Evolutionary conservation across 92 coral and sea anemone species (phyloP).

Genomic region (Virgularia gustaviana): DNA sequence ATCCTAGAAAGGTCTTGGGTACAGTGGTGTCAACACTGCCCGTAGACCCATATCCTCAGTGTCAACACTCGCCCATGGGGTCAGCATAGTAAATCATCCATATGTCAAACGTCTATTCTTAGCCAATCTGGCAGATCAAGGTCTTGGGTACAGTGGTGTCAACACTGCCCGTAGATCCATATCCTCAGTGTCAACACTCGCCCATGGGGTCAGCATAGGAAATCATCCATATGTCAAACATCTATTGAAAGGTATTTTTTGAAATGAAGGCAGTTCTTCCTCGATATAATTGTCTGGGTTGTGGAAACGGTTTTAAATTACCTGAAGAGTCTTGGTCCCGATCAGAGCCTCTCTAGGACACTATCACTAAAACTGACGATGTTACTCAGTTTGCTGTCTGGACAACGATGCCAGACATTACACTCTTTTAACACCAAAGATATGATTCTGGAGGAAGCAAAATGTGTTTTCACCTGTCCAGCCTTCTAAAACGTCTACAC

Average conservation of each 20-base stretch:
- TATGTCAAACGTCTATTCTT: constrained; percentile 7
- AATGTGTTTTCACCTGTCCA: constrained; percentile 40
- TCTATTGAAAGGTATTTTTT: constrained; percentile 7
- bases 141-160: constrained; percentile 39
- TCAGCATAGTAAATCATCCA: background rate
- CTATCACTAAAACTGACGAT: background rate
- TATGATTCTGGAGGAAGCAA: constrained; percentile 37
- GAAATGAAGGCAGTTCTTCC: constrained; percentile 24
- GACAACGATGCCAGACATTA: constrained; percentile 62
- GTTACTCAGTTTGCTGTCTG: constrained; percentile 54
- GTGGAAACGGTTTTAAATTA: constrained; percentile 4
- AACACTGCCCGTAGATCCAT: constrained; percentile 46
- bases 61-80: background rate
- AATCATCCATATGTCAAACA: constrained; percentile 8
- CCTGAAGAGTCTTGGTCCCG: background rate
- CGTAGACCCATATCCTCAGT: constrained; percentile 35
- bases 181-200: constrained; percentile 8
- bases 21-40: constrained; percentile 45
- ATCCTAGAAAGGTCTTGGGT: constrained; percentile 36
- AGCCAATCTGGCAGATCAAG: no score
- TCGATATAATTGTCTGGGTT: constrained; percentile 19
- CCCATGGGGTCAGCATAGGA: background rate
- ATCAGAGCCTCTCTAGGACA: constrained; percentile 7
- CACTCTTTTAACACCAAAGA: constrained; percentile 22
- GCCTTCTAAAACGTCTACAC: constrained; percentile 44